phyloP scores from a whole-genome alignment of 2,113 vertebrate species.

The Hemiscyllium ocellatum region DNA sequence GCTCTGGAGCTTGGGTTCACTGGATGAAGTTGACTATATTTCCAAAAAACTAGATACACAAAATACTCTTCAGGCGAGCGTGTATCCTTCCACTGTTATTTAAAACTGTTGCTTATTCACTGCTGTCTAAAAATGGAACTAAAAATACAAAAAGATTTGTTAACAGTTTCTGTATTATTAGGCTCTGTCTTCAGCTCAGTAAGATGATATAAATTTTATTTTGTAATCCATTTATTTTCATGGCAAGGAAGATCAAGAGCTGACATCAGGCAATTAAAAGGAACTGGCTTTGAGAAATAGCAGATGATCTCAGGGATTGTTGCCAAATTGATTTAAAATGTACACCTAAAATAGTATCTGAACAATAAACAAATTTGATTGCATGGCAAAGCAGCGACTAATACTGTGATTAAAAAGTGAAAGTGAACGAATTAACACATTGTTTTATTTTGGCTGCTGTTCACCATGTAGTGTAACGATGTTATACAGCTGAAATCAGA shows the following conservation, averaged over 20 bases:
- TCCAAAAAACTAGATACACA: not conserved
- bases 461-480: not conserved
- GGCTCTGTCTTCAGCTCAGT: not conserved
- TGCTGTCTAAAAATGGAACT: not conserved
- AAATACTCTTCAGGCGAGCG: not conserved
- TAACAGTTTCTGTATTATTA: not conserved
- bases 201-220: not conserved
- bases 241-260: not conserved
- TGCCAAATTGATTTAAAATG: not conserved
- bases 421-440: not conserved
- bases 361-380: not conserved
- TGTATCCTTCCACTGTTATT: not conserved
- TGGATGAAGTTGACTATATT: not conserved
- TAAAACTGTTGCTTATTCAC: not conserved
- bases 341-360: not conserved
- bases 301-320: not conserved
- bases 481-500: not conserved
- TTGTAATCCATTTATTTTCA: not conserved
- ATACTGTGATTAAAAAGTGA: not conserved
- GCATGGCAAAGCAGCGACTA: not conserved
- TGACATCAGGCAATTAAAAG: not conserved
- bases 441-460: not conserved
- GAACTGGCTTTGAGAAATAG: not conserved
- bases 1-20: not conserved
- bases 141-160: not conserved